Evolutionary conservation across 1,140 invertebrate genomes (phyloP).

Genomic region (Philaenus spumarius): DNA sequence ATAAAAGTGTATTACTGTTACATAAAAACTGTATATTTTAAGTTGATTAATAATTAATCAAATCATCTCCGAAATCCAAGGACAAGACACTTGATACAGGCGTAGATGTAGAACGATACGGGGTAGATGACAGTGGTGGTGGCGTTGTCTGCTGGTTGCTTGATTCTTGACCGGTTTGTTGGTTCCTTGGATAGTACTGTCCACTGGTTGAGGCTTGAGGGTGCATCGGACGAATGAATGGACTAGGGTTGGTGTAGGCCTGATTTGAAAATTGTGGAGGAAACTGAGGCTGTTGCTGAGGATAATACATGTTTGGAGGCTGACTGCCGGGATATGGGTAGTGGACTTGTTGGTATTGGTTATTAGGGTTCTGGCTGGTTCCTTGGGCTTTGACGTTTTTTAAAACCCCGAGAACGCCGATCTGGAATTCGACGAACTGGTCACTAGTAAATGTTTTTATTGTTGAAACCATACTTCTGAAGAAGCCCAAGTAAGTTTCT

Average conservation of each 20-base stretch:
- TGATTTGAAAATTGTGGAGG: constrained; percentile 9
- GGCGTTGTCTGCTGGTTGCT: no score
- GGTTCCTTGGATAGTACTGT: not conserved
- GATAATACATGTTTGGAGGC: constrained; percentile 6
- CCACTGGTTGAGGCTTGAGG: no score
- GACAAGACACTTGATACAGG: no score
- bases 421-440: constrained; percentile 13
- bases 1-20: no score
- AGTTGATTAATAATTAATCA: no score
- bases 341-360: constrained; percentile 8
- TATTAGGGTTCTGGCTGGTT: constrained; percentile 8
- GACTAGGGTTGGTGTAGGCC: no score
- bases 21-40: constrained; percentile 3
- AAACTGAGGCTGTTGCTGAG: constrained; percentile 14
- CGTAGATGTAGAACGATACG: not conserved
- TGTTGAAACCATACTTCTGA: constrained; percentile 19
- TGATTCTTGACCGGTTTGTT: constrained; percentile 4
- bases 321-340: constrained; percentile 11
- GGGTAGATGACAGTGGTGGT: no score
- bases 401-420: constrained; percentile 6
- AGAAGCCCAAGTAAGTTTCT: constrained; percentile 20
- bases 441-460: constrained; percentile 15
- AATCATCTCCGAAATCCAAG: no score
- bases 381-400: constrained; percentile 11
- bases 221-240: constrained; percentile 11